These are phyloP conservation scores for Archips crataeganus DNA, from an alignment of 2,888 invertebrate species.

Conservation along the genomic window DNA sequence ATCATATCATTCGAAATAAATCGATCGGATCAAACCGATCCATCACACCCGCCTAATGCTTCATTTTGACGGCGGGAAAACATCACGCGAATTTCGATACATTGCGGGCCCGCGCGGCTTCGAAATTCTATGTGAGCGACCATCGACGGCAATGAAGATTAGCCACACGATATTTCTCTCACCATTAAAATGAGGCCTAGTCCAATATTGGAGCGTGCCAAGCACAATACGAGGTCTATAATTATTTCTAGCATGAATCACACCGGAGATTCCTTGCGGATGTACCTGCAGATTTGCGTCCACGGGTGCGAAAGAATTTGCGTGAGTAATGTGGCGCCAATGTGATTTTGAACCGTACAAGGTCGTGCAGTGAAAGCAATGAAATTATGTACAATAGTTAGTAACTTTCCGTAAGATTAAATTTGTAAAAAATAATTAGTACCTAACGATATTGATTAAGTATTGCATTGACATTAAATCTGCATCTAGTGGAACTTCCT, in stretches of 20 bases:
- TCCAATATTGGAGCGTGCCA: constrained; percentile 38
- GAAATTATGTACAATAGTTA: not conserved
- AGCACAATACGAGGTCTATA: constrained; percentile 24
- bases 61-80: no score
- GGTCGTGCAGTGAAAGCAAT: not conserved
- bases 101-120: no score
- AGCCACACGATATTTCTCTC: no score
- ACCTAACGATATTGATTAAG: no score
- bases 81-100: no score
- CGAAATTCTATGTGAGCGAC: no score
- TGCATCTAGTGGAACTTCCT: no score
- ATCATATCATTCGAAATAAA: not conserved
- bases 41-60: constrained; percentile 1
- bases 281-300: constrained; percentile 34
- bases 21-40: constrained; percentile 20
- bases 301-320: constrained; percentile 34
- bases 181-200: not conserved
- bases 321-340: constrained; percentile 31
- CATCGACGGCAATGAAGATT: no score
- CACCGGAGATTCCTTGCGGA: constrained; percentile 40
- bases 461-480: no score
- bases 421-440: no score
- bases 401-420: no score
- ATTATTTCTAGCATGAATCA: constrained; percentile 40
- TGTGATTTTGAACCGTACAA: constrained; percentile 15